phyloP scores from a whole-genome alignment of 2,888 invertebrate genomes.

The Sabellastarte sp. region DNA sequence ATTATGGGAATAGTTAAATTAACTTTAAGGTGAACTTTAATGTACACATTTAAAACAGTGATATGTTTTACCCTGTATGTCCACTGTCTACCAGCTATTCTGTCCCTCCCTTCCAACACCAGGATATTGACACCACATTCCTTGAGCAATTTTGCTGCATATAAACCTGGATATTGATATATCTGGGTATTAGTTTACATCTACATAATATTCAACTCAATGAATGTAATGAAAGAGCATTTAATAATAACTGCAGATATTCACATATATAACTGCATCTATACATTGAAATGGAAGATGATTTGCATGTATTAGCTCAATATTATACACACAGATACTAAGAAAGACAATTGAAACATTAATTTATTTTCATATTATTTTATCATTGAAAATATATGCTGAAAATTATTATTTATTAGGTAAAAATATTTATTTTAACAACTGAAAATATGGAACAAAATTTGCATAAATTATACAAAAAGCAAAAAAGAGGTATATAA shows the following conservation, averaged over 20 bases:
- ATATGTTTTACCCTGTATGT: not conserved
- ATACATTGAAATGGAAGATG: no score
- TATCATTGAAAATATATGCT: not conserved
- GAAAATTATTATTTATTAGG: not conserved
- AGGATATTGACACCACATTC: not conserved
- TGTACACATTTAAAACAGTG: no score
- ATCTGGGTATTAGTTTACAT: not conserved
- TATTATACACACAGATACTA: no score
- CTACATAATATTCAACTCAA: not conserved
- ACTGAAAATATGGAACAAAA: not conserved
- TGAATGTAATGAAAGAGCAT: no score
- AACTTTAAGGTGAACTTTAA: no score
- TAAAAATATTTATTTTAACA: not conserved
- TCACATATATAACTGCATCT: not conserved
- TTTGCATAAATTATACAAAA: not conserved
- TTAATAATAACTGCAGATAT: no score
- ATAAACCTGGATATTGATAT: not conserved
- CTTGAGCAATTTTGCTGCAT: not conserved
- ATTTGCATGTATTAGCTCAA: no score
- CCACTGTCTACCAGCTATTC: not conserved
- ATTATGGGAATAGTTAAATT: no score
- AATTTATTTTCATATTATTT: no score
- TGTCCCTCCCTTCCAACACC: not conserved
- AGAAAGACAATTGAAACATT: no score
- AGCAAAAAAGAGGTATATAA: no score